Base-by-base conservation (phyloP, 1,140 invertebrate genomes). In the Formica exsecta region DNA sequence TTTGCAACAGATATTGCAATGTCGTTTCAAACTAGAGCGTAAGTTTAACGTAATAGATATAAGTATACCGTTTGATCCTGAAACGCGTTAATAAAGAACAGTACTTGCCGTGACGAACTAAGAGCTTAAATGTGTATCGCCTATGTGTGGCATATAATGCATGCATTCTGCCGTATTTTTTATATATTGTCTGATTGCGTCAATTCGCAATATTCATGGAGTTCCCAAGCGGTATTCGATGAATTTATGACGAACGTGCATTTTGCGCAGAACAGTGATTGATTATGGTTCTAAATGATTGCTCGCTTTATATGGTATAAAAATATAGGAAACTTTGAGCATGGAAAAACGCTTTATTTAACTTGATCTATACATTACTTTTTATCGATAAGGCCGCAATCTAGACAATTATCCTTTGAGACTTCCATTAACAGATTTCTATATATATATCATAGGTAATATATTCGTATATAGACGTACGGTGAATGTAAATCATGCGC, bases 291-390 rank as follows among this genome's bases (percentile, higher is more conserved):
- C 19, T 41, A 75, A 61, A 13, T 54, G 32, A 13, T 16, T 59
- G 16, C 57, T 75, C 13, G 6, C 11, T 74, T 75, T 61, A 48
- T 16, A 22, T 16, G 19, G 3, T 11, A 51, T 5, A 44, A 81
- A 80, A 19, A 44, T 25, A 32, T 25, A n/a, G 25, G 25, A 83
- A 51, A 51, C 13, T 51, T 44, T 48, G 36, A 73, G 79, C 25
- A 70, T 83, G 79, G 54, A 68, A 71, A 83, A 73, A 73, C 19
- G 66, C 68, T 83, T 83, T 73, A 73, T 83, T 73, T 73, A 81
- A 70, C 13, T 83, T 83, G 73, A 59, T 41, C 66, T 73, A 73
- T 83, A 73, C 25, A 83, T 80, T 61, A 22, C n/a, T 73, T 65
- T 66, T 83, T 62, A 73, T 36, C 13, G 36, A 83, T 81, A 73